Base-by-base conservation (phyloP, 2,797 vertebrate genomes). In the Echiichthys vipera region DNA sequence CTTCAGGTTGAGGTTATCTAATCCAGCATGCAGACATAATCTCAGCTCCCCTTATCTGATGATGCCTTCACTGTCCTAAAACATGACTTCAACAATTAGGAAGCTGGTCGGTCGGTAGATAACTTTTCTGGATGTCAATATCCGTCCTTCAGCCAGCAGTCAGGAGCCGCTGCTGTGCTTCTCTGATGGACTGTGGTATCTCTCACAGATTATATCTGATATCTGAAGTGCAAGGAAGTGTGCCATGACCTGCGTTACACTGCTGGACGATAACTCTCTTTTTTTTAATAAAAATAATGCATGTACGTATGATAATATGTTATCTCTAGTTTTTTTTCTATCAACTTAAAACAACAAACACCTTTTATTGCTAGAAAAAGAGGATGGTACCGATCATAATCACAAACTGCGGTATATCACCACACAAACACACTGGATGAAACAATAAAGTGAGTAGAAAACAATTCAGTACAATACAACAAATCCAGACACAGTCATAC, bases 81-180 rank as follows among this genome's bases (percentile, higher is more conserved):
- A 22, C 15, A 53, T 1, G 10, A 39, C 66, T 56, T n/a, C 5
- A 40, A 12, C 10, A 18, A 1, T 46, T 27, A 78, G 68, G 56
- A 74, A 64, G 46, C 27, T 61, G 49, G 5, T 66, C 15, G 40
- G n/a, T 63, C 27, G 8, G 40, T 20, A 42, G 47, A 72, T 59
- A 45, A 32, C 15, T 47, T 29, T 50, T 37, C 24, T 45, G 68
- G 49, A 61, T 50, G 34, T 69, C 40, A 64, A 49, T 36, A 40
- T 57, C 37, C 17, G 5, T 15, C 11, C 27, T 17, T n/a, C n/a
- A n/a, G n/a, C n/a, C n/a, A n/a, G n/a, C 6, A 27, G 50, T 51
- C 53, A 75, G 81, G 13, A 75, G 51, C 56, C n/a, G 32, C 39
- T 67, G 22, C 34, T 71, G 65, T 17, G 57, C 32, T 27, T 54